Evolutionary conservation across 2,888 invertebrate species (phyloP), one percentile per base, ranked within the genome.

Genomic region (Orthonychiurus folsomi): DNA sequence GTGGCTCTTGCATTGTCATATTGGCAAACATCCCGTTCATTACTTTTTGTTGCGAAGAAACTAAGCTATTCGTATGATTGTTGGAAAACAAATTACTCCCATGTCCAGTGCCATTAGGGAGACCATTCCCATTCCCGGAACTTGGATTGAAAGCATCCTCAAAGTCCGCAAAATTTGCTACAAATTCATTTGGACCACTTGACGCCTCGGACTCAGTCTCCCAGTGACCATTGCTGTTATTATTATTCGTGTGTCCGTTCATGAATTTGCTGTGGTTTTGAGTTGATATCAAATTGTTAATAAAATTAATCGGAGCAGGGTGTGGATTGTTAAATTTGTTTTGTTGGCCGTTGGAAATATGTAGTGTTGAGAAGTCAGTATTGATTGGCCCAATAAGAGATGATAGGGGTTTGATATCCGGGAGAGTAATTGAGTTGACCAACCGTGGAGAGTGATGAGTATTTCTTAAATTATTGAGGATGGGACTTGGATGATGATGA

Each of bases 341-440:
- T 5, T 27, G 55, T 24, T 62, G 57, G 21, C 63, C 63, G 56
- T 62, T 64, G 2, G 62, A 37, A n/a, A 61, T 20, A 58, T 59
- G 50, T 54, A 56, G 26, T n/a, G 25, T 9, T 9, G 59, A 21
- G 5, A 20, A 23, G 26, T 37, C 15, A 3, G 50, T n/a, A 62
- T 63, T 64, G 3, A 59, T 64, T 50, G 75, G 74, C 50, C 78
- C 77, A 21, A 78, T 69, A 55, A 79, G 72, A 48, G 76, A 73
- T 56, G 76, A 74, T 61, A 79, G 71, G 23, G 78, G 78, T 67
- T 77, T 78, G 50, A 76, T 75, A 60, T 77, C 76, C 37, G 76
- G 74, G 55, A 69, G 60, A 5, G 72, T 72, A n/a, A 67, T 63
- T 15, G 72, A 72, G 63, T 66, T 69, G 21, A 69, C 68, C 12